Conservation (phyloP, 64 coral and sea anemone genomes). For the Orbicella faveolata region DNA sequence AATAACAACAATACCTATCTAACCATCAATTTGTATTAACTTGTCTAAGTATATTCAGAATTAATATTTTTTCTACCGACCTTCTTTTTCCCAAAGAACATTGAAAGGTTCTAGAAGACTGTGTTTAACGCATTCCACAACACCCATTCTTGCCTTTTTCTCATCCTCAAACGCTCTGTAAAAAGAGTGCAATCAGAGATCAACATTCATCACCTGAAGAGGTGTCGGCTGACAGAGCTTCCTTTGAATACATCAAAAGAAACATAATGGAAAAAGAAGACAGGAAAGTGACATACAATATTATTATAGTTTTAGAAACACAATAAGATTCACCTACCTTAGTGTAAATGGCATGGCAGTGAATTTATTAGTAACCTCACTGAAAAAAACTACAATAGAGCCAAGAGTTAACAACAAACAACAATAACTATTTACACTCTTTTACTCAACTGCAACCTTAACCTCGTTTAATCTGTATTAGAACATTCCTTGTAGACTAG, state of each 20-base stretch:
- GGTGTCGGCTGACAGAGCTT: too few species aligned
- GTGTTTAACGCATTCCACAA: slow-evolving; percentile 90
- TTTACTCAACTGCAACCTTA: too few species aligned
- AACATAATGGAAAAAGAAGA: too few species aligned
- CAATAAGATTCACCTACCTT: slow-evolving; percentile 43
- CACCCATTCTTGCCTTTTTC: slow-evolving; percentile 91
- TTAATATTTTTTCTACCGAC: not conserved
- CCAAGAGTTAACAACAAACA: not conserved
- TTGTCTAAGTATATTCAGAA: not conserved
- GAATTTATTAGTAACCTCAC: slow-evolving; percentile 91
- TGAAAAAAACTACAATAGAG: slow-evolving; percentile 73
- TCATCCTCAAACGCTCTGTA: slow-evolving; percentile 94
- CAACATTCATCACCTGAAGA: not conserved
- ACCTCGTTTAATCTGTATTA: too few species aligned
- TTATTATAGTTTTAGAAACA: not conserved
- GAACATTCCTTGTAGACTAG: too few species aligned
- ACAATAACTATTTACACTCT: not conserved
- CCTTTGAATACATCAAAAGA: not conserved
- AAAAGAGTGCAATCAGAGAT: not conserved
- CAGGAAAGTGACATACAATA: too few species aligned
- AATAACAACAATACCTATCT: too few species aligned
- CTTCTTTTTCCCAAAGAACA: slow-evolving; percentile 97
- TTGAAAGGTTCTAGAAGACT: slow-evolving; percentile 91
- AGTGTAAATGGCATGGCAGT: slow-evolving; percentile 96
- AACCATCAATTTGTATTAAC: too few species aligned